Conservation (phyloP, 2,888 invertebrate genomes). For the Pecten maximus region DNA sequence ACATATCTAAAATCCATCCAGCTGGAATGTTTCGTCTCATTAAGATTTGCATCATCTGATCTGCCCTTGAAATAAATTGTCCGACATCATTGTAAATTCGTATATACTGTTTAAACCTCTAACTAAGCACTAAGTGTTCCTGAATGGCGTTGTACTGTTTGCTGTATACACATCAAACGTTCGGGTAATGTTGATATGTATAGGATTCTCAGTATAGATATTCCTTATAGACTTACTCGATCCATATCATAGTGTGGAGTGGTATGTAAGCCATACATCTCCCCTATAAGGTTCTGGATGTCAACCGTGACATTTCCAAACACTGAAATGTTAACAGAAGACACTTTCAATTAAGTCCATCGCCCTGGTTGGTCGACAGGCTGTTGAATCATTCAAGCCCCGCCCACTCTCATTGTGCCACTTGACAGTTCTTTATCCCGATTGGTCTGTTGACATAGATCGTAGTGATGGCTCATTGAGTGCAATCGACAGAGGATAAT, state of each 20-base stretch:
- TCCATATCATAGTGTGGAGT: neutral
- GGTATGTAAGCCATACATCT: neutral
- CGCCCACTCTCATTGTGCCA: conserved; percentile 8
- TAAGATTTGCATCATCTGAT: neutral
- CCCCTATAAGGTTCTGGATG: neutral
- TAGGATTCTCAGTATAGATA: neutral
- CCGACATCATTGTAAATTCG: neutral
- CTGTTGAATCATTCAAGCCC: neutral
- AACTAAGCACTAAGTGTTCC: neutral
- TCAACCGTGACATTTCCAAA: conserved; percentile 26
- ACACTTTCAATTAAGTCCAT: conserved; percentile 7
- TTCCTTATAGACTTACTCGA: neutral
- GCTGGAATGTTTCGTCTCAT: neutral
- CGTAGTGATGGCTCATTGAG: conserved; percentile 15
- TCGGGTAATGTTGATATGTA: neutral
- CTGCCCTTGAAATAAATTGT: neutral
- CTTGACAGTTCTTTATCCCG: neutral
- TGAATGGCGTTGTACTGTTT: neutral
- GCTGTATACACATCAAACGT: neutral
- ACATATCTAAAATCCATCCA: neutral
- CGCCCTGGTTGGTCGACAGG: neutral
- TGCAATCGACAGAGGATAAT: conserved; percentile 25
- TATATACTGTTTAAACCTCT: neutral
- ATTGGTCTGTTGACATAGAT: conserved; percentile 1
- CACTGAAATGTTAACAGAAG: neutral